phyloP scores from a whole-genome alignment of 2,113 vertebrate genomes.

The Chloropsis hardwickii region DNA sequence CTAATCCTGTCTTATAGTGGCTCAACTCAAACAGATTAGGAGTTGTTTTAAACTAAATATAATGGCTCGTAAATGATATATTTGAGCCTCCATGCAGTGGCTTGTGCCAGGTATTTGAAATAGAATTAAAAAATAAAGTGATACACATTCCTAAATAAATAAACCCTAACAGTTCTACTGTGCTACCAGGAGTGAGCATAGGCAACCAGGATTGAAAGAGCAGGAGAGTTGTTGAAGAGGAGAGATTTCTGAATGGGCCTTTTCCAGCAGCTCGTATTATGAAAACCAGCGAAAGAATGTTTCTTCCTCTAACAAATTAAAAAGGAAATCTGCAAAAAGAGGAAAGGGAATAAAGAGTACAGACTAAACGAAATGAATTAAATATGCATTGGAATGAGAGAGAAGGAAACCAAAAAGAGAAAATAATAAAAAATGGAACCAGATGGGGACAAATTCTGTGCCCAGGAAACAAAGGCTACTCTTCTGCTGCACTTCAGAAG shows the following conservation, averaged over 20 bases:
- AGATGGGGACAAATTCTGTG: slow-evolving; percentile 7
- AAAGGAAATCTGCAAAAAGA: slow-evolving; percentile 32
- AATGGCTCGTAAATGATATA: neutral
- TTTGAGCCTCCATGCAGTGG: neutral
- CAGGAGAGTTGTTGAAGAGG: neutral
- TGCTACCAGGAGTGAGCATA: neutral
- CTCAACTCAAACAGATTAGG: slow-evolving; percentile 17
- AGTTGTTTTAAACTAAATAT: slow-evolving; percentile 3
- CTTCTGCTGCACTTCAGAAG: neutral
- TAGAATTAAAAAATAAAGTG: neutral
- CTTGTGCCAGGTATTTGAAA: neutral
- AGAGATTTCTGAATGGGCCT: neutral
- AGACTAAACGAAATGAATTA: slow-evolving; percentile 55
- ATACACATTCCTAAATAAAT: neutral
- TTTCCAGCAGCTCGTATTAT: neutral
- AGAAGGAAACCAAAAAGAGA: slow-evolving; percentile 9
- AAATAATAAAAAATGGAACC: slow-evolving; percentile 45
- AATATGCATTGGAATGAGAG: slow-evolving; percentile 13
- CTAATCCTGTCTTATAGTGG: neutral
- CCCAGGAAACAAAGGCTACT: neutral
- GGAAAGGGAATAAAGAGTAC: slow-evolving; percentile 1
- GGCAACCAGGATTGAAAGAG: neutral
- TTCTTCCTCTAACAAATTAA: slow-evolving; percentile 9
- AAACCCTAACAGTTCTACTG: neutral
- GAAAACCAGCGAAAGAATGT: neutral